Evolutionary conservation across 64 coral and sea anemone species (phyloP).

Genomic region (Cladopsammia gracilis): DNA sequence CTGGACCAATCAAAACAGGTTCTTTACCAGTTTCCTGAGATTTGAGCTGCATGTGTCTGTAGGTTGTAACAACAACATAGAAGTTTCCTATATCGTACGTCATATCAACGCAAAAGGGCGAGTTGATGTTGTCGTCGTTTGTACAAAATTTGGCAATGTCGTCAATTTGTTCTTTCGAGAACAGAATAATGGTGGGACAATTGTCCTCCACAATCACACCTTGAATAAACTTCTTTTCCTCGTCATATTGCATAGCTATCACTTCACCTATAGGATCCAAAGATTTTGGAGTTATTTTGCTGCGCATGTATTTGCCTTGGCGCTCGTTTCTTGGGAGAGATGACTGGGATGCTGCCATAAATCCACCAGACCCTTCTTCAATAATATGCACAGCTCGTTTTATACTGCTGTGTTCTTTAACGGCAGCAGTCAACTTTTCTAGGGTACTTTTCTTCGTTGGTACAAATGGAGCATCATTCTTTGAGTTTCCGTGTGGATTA

Average conservation of each 20-base stretch:
- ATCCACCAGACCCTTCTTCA: slow-evolving; percentile 3
- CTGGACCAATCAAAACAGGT: neutral
- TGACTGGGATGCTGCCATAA: slow-evolving; percentile 14
- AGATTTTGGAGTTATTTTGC: slow-evolving; percentile 13
- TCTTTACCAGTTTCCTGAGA: neutral
- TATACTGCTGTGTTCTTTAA: slow-evolving; percentile 5
- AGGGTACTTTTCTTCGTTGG: slow-evolving; percentile 47
- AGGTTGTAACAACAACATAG: slow-evolving; percentile 19
- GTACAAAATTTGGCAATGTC: slow-evolving; percentile 31
- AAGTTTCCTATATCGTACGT: neutral
- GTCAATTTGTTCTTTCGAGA: neutral
- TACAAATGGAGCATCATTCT: neutral
- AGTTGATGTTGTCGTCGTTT: neutral
- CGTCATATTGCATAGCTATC: neutral
- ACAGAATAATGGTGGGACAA: slow-evolving; percentile 17
- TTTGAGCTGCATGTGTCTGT: neutral
- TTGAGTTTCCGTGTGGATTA: slow-evolving; percentile 38
- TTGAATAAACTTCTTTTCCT: neutral
- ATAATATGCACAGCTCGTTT: slow-evolving; percentile 12
- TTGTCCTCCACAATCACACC: slow-evolving; percentile 3
- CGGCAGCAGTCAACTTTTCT: neutral
- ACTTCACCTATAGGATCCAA: neutral
- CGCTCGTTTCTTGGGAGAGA: slow-evolving; percentile 31
- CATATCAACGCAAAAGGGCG: slow-evolving; percentile 26
- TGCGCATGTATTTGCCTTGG: slow-evolving; percentile 28